Conservation (phyloP, 2,888 invertebrate genomes). For the Acrocera orbiculus region DNA sequence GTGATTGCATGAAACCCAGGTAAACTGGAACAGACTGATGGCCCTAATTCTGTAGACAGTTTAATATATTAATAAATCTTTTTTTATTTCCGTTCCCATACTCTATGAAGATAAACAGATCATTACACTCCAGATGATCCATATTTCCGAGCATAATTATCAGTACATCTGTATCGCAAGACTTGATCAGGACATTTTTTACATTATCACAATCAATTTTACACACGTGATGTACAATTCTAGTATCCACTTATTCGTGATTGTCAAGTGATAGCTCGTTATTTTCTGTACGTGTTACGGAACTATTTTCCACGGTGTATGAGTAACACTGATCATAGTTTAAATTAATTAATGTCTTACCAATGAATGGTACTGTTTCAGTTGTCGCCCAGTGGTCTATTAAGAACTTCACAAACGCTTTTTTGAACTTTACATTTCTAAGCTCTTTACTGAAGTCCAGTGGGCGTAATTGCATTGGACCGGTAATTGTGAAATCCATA, state of each 20-base stretch:
- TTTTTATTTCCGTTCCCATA: too few relatives aligned
- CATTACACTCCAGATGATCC: too few relatives aligned
- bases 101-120: too few relatives aligned
- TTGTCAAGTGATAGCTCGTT: background rate
- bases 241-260: conserved; percentile 13
- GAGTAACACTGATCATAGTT: conserved; percentile 2
- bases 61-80: too few relatives aligned
- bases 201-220: conserved; percentile 18
- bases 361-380: background rate
- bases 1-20: too few relatives aligned
- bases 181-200: too few relatives aligned
- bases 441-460: conserved; percentile 2
- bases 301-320: background rate
- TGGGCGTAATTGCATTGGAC: background rate
- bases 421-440: conserved; percentile 1
- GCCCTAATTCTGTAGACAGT: too few relatives aligned
- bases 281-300: background rate
- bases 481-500: background rate
- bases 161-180: too few relatives aligned
- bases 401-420: conserved; percentile 1
- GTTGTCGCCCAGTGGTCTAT: background rate
- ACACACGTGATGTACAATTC: conserved; percentile 14
- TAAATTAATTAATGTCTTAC: background rate
- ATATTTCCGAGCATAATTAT: too few relatives aligned
- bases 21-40: too few relatives aligned